A percentile compares a stretch with the other conserved stretches of the same genome.
phyloP scores from a whole-genome alignment of 2,888 invertebrate genomes.

The Xylota segnis region DNA sequence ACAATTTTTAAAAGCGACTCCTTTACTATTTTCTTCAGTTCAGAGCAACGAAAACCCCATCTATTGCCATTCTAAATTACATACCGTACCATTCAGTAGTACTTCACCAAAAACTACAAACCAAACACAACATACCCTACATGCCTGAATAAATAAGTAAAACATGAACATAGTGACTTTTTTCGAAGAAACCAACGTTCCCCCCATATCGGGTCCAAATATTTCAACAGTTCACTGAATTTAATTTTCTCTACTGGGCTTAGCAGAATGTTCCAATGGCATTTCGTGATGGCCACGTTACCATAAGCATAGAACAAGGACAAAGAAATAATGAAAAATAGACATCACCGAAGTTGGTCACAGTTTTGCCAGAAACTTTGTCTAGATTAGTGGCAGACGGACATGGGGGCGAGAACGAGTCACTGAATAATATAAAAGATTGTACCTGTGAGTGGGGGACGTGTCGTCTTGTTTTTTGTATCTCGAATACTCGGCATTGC shows the following conservation, averaged over 20 bases:
- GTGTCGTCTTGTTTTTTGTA: conserved; percentile 43
- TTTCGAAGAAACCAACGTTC: background rate
- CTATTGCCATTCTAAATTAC: no score
- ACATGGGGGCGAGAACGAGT: conserved; percentile 32
- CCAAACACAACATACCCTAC: background rate
- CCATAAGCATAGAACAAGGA: conserved; percentile 38
- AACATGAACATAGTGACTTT: background rate
- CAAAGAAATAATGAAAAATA: conserved; percentile 8
- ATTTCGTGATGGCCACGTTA: background rate
- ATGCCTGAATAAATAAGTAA: background rate
- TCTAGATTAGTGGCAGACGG: conserved; percentile 38
- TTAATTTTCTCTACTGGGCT: conserved; percentile 15
- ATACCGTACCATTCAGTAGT: no score
- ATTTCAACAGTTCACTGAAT: conserved; percentile 19
- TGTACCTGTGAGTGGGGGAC: conserved; percentile 22
- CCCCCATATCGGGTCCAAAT: background rate
- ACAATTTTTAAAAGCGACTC: no score
- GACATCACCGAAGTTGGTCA: conserved; percentile 39
- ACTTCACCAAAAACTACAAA: background rate
- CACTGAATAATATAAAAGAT: conserved; percentile 7
- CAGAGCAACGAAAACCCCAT: no score
- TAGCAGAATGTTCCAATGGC: conserved; percentile 3
- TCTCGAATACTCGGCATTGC: background rate
- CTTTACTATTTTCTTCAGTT: no score
- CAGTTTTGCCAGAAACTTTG: conserved; percentile 41